These are phyloP conservation scores for Crocidura indochinensis DNA, from an alignment of 2,797 vertebrate species.

Conservation along the genomic window DNA sequence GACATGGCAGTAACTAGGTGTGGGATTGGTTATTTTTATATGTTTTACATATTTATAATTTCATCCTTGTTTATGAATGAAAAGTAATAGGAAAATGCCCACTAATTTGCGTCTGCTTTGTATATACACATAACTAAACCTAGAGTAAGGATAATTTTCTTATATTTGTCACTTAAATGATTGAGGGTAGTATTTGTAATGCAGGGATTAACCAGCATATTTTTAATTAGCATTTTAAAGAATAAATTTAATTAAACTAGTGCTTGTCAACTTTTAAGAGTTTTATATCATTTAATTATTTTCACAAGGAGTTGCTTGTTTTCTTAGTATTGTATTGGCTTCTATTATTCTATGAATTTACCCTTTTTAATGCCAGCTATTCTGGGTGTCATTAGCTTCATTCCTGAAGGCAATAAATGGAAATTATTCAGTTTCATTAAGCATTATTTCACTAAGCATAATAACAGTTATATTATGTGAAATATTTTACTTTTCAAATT, in stretches of 20 bases:
- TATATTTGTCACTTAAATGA: conserved; percentile 46
- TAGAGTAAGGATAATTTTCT: conserved; percentile 25
- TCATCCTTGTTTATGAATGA: conserved; percentile 42
- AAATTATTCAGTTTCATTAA: too few relatives aligned
- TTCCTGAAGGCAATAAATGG: not conserved
- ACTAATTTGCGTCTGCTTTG: conserved; percentile 15
- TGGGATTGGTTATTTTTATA: not conserved
- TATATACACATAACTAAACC: not conserved
- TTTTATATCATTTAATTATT: conserved; percentile 30
- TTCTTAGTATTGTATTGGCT: not conserved
- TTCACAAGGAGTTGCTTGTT: not conserved
- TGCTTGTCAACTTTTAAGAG: conserved; percentile 45
- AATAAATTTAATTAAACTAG: conserved; percentile 65
- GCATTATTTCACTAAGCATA: not conserved
- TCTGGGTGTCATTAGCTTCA: not conserved
- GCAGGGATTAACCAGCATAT: conserved; percentile 33
- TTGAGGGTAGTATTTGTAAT: conserved; percentile 58
- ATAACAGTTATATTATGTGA: conserved; percentile 4
- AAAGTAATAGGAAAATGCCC: not conserved
- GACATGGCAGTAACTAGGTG: not conserved
- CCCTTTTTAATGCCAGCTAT: conserved; percentile 5
- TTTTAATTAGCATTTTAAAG: conserved; percentile 61
- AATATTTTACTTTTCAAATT: conserved; percentile 58
- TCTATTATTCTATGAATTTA: not conserved
- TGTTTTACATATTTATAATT: not conserved